Percentiles rank a stretch among this genome's conserved stretches.
These are phyloP conservation scores for Solen grandis DNA, from an alignment of 1,140 invertebrate species.

Conservation along the genomic window DNA sequence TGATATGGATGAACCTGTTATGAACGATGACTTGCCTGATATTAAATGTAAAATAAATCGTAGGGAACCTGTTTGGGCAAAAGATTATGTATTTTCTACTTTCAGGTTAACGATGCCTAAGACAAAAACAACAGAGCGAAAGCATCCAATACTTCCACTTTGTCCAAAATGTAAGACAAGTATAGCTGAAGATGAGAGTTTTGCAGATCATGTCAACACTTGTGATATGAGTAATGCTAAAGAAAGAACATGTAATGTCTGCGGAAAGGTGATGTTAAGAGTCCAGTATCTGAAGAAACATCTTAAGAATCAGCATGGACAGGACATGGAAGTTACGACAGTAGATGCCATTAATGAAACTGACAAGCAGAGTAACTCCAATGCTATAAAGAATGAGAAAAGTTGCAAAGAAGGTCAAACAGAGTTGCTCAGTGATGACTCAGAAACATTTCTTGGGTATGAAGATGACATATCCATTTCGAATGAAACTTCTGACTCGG, in stretches of 20 bases:
- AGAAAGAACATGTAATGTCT: neutral
- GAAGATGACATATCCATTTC: neutral
- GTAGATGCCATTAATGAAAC: too few species aligned
- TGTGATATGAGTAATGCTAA: neutral
- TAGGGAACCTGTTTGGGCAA: conserved; percentile 1
- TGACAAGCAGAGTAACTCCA: neutral
- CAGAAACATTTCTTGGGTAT: too few species aligned
- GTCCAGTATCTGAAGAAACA: neutral
- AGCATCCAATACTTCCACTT: neutral
- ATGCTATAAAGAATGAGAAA: neutral
- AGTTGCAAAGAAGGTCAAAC: too few species aligned
- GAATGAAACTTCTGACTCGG: neutral
- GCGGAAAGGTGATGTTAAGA: neutral
- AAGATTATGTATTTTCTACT: too few species aligned
- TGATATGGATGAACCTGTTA: too few species aligned
- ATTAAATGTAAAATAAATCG: neutral
- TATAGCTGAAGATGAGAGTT: neutral
- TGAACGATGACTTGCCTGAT: too few species aligned
- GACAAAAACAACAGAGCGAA: neutral
- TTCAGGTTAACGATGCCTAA: neutral
- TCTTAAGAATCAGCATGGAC: neutral
- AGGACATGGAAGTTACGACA: too few species aligned
- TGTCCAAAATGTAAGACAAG: neutral
- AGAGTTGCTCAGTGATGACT: too few species aligned
- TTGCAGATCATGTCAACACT: neutral